These are phyloP conservation scores for Lophotriccus pileatus DNA, from an alignment of 2,797 vertebrate genomes.

Conservation along the genomic window DNA sequence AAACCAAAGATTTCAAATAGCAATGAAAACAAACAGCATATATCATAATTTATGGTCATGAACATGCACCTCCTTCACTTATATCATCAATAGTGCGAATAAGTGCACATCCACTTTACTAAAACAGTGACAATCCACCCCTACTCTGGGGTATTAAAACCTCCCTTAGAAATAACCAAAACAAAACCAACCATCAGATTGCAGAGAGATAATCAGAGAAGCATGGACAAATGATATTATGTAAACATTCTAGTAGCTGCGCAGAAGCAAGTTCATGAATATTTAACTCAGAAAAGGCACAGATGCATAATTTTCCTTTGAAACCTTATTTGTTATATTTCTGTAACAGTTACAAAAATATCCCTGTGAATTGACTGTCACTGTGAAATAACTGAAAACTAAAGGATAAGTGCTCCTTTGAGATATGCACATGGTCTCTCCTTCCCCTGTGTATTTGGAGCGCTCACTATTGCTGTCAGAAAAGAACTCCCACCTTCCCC, in stretches of 20 bases:
- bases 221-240: not conserved
- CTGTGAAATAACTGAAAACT: not conserved
- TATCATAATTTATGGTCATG: not conserved
- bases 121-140: not conserved
- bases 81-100: not conserved
- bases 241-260: not conserved
- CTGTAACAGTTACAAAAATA: constrained; percentile 25
- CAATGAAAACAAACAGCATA: not conserved
- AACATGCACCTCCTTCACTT: not conserved
- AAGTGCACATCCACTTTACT: not conserved
- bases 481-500: not conserved
- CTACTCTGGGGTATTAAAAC: not conserved
- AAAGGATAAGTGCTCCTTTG: not conserved
- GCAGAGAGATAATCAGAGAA: not conserved
- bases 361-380: not conserved
- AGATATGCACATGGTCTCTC: not conserved
- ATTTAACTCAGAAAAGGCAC: not conserved
- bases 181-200: not conserved
- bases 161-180: not conserved
- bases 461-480: not conserved
- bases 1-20: not conserved
- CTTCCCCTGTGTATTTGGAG: not conserved
- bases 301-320: not conserved
- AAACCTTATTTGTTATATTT: not conserved
- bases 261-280: not conserved